phyloP scores from a whole-genome alignment of 2,113 vertebrate genomes.

The Leucosticte australis region DNA sequence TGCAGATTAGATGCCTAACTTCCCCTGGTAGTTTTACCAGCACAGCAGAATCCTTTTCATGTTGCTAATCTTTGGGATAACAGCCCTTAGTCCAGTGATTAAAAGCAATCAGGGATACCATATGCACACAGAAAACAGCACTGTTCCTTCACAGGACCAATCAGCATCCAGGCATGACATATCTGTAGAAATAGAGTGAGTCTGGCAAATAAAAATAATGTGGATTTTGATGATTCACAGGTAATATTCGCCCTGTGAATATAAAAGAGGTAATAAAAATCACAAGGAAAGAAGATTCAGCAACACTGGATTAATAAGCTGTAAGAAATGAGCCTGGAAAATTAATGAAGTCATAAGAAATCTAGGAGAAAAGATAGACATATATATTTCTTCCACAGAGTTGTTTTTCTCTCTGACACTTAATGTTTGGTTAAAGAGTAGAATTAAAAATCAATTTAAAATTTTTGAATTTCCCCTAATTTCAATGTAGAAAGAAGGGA shows the following conservation, averaged over 20 bases:
- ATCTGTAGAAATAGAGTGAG: background rate
- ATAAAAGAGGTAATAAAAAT: conserved; percentile 16
- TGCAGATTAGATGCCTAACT: background rate
- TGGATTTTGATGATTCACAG: background rate
- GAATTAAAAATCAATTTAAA: background rate
- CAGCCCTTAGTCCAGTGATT: background rate
- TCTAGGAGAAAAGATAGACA: background rate
- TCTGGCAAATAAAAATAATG: background rate
- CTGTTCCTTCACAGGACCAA: background rate
- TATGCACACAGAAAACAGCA: background rate
- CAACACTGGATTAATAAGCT: conserved; percentile 5
- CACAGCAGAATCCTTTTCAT: background rate
- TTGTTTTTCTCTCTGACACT: background rate
- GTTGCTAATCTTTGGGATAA: background rate
- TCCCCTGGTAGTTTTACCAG: background rate
- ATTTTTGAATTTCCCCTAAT: background rate
- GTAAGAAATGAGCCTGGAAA: conserved; percentile 20
- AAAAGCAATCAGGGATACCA: background rate
- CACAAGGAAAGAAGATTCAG: background rate
- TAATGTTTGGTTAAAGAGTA: background rate
- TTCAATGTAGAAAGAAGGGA: background rate
- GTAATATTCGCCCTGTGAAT: background rate
- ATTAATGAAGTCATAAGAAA: conserved; percentile 43
- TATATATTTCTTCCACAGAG: background rate
- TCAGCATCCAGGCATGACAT: background rate